These are phyloP conservation scores for Phocides pigmalion DNA, from an alignment of 1,140 invertebrate species.

Conservation along the genomic window DNA sequence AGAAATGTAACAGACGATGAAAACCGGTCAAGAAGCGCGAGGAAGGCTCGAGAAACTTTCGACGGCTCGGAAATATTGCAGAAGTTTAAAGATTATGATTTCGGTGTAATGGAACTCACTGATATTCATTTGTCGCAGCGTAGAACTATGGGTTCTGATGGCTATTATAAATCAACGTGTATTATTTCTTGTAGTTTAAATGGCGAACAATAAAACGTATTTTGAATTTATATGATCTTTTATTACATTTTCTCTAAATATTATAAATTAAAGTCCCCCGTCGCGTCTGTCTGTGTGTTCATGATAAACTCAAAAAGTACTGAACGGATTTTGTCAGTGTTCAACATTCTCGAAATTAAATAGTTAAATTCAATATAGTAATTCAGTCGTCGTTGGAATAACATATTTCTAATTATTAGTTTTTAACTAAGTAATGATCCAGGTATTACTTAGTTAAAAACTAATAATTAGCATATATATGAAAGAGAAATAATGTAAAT, in stretches of 20 bases:
- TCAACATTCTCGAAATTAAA: too few species aligned
- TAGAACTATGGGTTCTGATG: conserved; percentile 64
- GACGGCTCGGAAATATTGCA: conserved; percentile 76
- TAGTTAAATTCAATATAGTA: too few species aligned
- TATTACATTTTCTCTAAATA: neutral
- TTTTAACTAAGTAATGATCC: too few species aligned
- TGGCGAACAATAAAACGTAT: conserved; percentile 34
- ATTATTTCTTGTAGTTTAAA: conserved; percentile 51
- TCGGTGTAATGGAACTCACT: conserved; percentile 72
- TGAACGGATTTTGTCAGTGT: too few species aligned
- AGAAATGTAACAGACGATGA: conserved; percentile 43
- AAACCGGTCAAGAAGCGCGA: conserved; percentile 23
- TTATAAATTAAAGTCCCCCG: too few species aligned
- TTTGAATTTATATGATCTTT: conserved; percentile 4
- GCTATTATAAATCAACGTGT: conserved; percentile 79
- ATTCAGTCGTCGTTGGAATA: too few species aligned
- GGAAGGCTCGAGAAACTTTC: conserved; percentile 55
- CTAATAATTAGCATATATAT: too few species aligned
- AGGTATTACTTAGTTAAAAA: too few species aligned
- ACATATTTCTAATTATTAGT: too few species aligned
- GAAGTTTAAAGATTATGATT: conserved; percentile 78
- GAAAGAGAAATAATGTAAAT: too few species aligned
- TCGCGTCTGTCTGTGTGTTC: too few species aligned
- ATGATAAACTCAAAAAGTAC: too few species aligned
- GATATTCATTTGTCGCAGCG: conserved; percentile 78